phyloP scores from a whole-genome alignment of 2,113 vertebrate genomes.

The Ia io region DNA sequence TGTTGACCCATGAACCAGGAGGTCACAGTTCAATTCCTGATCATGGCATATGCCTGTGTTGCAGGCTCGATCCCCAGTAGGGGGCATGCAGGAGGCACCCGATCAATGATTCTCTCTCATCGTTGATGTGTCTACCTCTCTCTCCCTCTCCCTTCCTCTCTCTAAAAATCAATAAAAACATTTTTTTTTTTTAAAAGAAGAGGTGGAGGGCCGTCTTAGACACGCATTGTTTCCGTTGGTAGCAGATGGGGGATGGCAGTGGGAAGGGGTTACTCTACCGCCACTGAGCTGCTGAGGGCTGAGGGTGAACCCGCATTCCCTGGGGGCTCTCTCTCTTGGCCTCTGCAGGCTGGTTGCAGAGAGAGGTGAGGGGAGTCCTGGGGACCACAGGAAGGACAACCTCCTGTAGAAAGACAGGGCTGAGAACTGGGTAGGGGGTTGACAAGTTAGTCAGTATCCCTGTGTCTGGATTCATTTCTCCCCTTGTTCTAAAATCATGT shows the following conservation, averaged over 20 bases:
- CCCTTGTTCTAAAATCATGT: background rate
- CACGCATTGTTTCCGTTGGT: no score
- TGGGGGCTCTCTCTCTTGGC: background rate
- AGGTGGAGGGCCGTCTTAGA: background rate
- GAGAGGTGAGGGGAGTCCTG: background rate
- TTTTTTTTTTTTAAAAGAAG: no score
- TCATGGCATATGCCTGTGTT: no score
- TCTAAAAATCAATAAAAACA: no score
- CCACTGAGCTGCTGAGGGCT: background rate
- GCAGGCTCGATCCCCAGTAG: no score
- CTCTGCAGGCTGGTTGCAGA: background rate
- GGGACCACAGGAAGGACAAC: no score
- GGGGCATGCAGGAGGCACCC: no score
- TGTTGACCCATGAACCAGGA: no score
- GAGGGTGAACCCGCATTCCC: fast-evolving
- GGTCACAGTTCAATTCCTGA: no score
- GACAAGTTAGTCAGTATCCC: background rate
- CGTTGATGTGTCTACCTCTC: no score
- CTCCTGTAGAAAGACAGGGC: background rate
- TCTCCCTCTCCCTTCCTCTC: no score
- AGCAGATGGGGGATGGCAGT: background rate
- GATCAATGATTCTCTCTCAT: no score
- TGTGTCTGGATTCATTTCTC: background rate
- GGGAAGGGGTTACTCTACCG: background rate
- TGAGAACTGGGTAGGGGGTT: background rate